phyloP scores from a whole-genome alignment of 2,888 invertebrate species.

The Zygogramma bicolorata region DNA sequence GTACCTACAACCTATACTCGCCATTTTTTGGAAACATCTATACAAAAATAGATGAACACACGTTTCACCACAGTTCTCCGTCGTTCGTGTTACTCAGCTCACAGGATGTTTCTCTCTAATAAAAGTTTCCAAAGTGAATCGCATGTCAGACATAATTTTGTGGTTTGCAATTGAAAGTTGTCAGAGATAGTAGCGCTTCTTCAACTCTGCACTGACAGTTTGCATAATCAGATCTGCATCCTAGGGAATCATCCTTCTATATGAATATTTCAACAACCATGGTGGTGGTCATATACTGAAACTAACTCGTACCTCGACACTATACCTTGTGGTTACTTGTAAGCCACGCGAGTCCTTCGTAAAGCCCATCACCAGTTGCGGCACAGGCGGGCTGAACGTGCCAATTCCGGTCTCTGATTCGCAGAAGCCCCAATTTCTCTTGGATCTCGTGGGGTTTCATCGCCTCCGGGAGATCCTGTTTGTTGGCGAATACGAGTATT shows the following conservation, averaged over 20 bases:
- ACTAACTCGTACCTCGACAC: slow-evolving; percentile 67
- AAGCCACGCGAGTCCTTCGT: slow-evolving; percentile 99
- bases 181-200: slow-evolving; percentile 2
- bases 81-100: no score
- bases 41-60: no score
- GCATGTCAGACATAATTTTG: no score
- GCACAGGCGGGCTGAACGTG: slow-evolving; percentile 99
- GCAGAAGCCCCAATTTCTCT: slow-evolving; percentile 97
- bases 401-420: slow-evolving; percentile 98
- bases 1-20: no score
- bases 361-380: slow-evolving; percentile 96
- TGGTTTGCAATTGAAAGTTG: no score
- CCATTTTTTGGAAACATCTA: no score
- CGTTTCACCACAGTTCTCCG: no score
- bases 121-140: no score
- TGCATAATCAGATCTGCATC: slow-evolving; percentile 49
- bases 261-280: slow-evolving; percentile 57
- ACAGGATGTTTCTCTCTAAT: no score
- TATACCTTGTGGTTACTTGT: slow-evolving; percentile 99
- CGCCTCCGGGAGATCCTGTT: slow-evolving; percentile 99
- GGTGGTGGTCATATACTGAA: slow-evolving; percentile 69
- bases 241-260: slow-evolving; percentile 52
- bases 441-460: slow-evolving; percentile 99
- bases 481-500: slow-evolving; percentile 99
- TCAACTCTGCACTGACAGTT: slow-evolving; percentile 16